phyloP scores from a whole-genome alignment of 2,888 invertebrate species.

The Sphinx pinastri region DNA sequence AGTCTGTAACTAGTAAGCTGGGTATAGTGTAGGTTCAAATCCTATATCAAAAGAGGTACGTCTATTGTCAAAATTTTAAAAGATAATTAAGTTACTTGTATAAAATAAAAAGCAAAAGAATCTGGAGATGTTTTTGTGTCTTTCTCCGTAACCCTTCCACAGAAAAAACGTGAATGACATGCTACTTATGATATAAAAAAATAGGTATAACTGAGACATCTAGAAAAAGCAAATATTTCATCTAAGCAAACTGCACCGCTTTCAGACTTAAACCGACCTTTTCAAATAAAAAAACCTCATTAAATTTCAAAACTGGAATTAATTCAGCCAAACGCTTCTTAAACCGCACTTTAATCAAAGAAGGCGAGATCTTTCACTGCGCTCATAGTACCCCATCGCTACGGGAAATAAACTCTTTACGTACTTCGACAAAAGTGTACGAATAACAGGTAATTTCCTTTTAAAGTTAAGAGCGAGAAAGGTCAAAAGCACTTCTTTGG shows the following conservation, averaged over 20 bases:
- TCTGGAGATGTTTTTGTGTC: no score
- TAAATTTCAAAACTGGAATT: constrained; percentile 21
- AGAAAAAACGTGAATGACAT: no score
- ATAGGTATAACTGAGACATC: no score
- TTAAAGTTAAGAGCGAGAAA: constrained; percentile 1
- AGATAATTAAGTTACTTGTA: no score
- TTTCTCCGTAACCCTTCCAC: no score
- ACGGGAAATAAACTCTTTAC: constrained; percentile 39
- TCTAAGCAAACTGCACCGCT: not conserved
- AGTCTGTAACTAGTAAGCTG: not conserved
- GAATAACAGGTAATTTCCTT: constrained; percentile 29
- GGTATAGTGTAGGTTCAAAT: not conserved
- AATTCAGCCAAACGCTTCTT: constrained; percentile 16
- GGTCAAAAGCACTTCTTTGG: constrained; percentile 5
- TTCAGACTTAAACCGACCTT: not conserved
- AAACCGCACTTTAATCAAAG: constrained; percentile 23
- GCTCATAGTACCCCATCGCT: constrained; percentile 33
- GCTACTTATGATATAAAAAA: no score
- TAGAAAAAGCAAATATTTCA: no score
- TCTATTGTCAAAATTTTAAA: no score
- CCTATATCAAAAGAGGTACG: not conserved
- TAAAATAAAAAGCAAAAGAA: no score
- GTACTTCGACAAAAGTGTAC: constrained; percentile 32
- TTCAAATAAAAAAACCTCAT: constrained; percentile 14
- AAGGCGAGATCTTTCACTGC: constrained; percentile 31